These are phyloP conservation scores for Hippoglossus hippoglossus DNA, from an alignment of 2,797 vertebrate genomes.

Conservation along the genomic window DNA sequence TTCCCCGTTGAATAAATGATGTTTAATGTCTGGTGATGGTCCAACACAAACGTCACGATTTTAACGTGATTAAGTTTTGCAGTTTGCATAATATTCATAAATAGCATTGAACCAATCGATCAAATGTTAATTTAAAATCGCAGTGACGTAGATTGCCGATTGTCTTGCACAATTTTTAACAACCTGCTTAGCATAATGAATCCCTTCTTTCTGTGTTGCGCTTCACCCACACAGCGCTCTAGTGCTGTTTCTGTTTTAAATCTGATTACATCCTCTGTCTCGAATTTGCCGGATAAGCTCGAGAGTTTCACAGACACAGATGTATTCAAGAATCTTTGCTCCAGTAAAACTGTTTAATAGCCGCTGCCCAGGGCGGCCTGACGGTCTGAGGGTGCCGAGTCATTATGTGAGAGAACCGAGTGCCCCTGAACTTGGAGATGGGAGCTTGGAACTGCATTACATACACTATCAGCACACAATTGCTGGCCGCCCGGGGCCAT, in stretches of 20 bases:
- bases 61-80: conserved; percentile 60
- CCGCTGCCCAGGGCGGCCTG: conserved; percentile 51
- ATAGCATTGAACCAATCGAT: conserved; percentile 37
- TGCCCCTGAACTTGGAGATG: conserved; percentile 69
- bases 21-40: conserved; percentile 38
- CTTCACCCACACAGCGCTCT: conserved; percentile 52
- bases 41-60: conserved; percentile 27
- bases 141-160: conserved; percentile 52
- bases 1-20: conserved; percentile 32
- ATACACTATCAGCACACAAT: conserved; percentile 63
- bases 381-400: conserved; percentile 55
- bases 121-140: conserved; percentile 45
- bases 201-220: conserved; percentile 52
- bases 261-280: conserved; percentile 42
- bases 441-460: conserved; percentile 66
- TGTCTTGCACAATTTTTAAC: conserved; percentile 43
- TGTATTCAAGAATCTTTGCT: conserved; percentile 65
- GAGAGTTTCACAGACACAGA: conserved; percentile 62
- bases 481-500: conserved; percentile 70
- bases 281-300: conserved; percentile 56
- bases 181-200: conserved; percentile 34
- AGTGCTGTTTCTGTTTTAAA: conserved; percentile 35
- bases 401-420: conserved; percentile 60
- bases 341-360: conserved; percentile 69
- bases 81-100: conserved; percentile 50